Conservation (phyloP, 2,113 vertebrate genomes). For the Apodemus speciosus region DNA sequence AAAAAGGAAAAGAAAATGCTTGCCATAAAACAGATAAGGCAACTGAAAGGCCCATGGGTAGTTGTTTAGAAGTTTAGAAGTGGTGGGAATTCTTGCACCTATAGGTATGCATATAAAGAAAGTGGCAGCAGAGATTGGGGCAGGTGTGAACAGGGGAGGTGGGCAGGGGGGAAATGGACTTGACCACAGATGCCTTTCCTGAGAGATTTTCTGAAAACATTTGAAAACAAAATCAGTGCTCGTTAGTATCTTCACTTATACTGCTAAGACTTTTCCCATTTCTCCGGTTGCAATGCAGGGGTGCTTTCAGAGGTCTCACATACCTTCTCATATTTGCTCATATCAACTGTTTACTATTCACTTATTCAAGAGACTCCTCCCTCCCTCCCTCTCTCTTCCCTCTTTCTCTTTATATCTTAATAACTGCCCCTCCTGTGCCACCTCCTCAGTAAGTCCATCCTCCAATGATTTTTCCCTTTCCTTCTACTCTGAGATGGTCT, state of each 20-base stretch:
- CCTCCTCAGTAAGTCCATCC: no score
- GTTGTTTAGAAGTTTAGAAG: background rate
- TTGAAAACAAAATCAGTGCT: slow-evolving; percentile 9
- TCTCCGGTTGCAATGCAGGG: background rate
- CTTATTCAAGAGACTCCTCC: background rate
- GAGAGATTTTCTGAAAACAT: background rate
- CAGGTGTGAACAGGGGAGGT: background rate
- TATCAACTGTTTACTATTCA: background rate
- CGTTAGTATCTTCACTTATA: no score
- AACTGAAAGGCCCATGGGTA: background rate
- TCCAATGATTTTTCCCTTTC: no score
- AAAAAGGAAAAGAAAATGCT: slow-evolving; percentile 2
- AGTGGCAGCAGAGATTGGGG: background rate
- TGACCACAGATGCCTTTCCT: background rate
- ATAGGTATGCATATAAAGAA: background rate
- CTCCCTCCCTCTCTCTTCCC: no score
- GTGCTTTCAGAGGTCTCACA: background rate
- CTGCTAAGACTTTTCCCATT: no score
- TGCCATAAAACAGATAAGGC: background rate
- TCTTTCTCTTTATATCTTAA: no score
- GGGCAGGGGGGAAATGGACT: background rate
- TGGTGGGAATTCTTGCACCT: background rate
- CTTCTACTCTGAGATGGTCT: no score
- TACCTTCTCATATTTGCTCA: background rate
- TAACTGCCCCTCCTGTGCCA: no score